These are phyloP conservation scores for Hyles euphorbiae DNA, from an alignment of 1,140 invertebrate genomes.

Conservation along the genomic window DNA sequence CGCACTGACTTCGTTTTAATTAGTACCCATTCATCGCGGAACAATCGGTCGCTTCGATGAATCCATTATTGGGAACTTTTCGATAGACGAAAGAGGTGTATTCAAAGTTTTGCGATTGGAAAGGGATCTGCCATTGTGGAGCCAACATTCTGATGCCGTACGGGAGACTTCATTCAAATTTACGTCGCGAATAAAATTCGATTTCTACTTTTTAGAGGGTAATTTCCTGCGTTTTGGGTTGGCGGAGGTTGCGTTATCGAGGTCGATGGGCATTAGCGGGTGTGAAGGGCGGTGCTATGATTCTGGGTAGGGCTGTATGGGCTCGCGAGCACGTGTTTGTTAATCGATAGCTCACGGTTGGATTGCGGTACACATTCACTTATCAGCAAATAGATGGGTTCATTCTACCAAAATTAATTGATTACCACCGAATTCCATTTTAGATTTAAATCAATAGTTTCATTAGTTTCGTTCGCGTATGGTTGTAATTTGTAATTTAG, in stretches of 20 bases:
- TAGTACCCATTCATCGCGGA: slow-evolving; percentile 70
- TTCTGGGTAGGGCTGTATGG: too few relatives aligned
- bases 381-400: slow-evolving; percentile 26
- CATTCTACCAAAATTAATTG: slow-evolving; percentile 30
- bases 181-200: not conserved
- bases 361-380: slow-evolving; percentile 26
- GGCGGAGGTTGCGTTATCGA: slow-evolving; percentile 24
- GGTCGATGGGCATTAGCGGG: slow-evolving; percentile 35
- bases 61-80: slow-evolving; percentile 72
- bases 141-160: slow-evolving; percentile 20
- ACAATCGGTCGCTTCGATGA: slow-evolving; percentile 67
- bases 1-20: slow-evolving; percentile 71
- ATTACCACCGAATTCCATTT: slow-evolving; percentile 10
- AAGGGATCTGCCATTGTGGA: slow-evolving; percentile 45
- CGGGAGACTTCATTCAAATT: slow-evolving; percentile 1
- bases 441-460: too few relatives aligned
- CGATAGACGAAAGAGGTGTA: slow-evolving; percentile 67
- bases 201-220: not conserved
- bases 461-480: too few relatives aligned
- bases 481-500: too few relatives aligned
- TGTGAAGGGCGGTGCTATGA: too few relatives aligned
- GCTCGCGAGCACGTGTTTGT: slow-evolving; percentile 23
- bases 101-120: slow-evolving; percentile 54
- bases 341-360: slow-evolving; percentile 48
- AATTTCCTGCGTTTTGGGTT: slow-evolving; percentile 14